phyloP scores from a whole-genome alignment of 1,140 invertebrate genomes.

The Glossosoma conforme region DNA sequence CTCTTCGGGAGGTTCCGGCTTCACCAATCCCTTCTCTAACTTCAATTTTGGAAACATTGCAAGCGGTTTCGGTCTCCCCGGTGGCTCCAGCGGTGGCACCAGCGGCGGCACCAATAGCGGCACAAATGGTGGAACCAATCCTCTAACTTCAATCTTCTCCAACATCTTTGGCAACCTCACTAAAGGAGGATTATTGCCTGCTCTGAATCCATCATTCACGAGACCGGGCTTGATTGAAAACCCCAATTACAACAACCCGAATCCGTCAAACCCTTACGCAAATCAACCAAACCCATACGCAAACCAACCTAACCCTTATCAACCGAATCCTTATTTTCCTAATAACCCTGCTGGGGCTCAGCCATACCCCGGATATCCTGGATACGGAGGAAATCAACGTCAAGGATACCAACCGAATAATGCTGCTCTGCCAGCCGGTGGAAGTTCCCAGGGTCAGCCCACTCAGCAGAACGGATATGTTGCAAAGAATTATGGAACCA shows the following conservation, averaged over 20 bases:
- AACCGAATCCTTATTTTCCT: neutral
- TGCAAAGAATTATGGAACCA: slow-evolving; percentile 43
- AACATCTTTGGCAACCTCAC: slow-evolving; percentile 29
- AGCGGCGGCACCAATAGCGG: slow-evolving; percentile 31
- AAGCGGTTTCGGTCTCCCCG: slow-evolving; percentile 33
- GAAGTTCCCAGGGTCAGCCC: slow-evolving; percentile 10
- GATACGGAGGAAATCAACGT: neutral
- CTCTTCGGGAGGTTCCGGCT: no score
- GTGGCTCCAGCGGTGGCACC: slow-evolving; percentile 5
- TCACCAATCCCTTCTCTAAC: no score
- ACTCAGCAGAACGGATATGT: slow-evolving; percentile 29
- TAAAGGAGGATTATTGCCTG: slow-evolving; percentile 17
- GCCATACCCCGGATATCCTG: neutral
- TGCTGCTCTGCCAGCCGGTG: slow-evolving; percentile 1
- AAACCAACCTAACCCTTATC: slow-evolving; percentile 8
- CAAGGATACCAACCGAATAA: slow-evolving; percentile 1
- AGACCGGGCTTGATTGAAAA: slow-evolving; percentile 29
- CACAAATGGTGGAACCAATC: slow-evolving; percentile 35
- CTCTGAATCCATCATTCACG: slow-evolving; percentile 18
- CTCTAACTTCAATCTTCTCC: slow-evolving; percentile 40
- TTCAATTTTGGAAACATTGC: slow-evolving; percentile 31
- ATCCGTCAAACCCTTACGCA: slow-evolving; percentile 17
- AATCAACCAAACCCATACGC: slow-evolving; percentile 7
- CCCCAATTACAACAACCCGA: slow-evolving; percentile 19
- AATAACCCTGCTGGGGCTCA: no score